These are phyloP conservation scores for Notarius lentiginosus DNA, from an alignment of 2,113 vertebrate genomes.

Conservation along the genomic window DNA sequence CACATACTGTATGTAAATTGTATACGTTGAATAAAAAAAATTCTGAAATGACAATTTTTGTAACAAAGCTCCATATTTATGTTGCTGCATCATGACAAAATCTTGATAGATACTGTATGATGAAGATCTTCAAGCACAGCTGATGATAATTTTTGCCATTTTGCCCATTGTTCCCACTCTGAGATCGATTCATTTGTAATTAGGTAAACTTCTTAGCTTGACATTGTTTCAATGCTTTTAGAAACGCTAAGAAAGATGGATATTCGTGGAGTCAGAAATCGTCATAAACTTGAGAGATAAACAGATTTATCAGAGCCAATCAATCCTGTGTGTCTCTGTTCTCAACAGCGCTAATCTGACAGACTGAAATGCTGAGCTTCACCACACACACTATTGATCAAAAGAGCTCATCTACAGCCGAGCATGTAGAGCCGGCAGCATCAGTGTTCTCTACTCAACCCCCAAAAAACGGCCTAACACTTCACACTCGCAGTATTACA, in stretches of 20 bases:
- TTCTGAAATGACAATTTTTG: not conserved
- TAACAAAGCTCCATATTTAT: not conserved
- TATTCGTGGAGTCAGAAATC: not conserved
- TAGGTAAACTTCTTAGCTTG: not conserved
- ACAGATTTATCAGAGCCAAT: conserved; percentile 28
- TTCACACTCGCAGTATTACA: conserved; percentile 6
- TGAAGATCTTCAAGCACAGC: not conserved
- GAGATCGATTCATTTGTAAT: not conserved
- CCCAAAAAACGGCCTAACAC: not conserved
- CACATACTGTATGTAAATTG: not conserved
- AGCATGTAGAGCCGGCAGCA: conserved; percentile 17
- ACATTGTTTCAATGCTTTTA: not conserved
- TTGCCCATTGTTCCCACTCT: not conserved
- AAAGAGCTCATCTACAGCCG: conserved; percentile 11
- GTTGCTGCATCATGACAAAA: not conserved
- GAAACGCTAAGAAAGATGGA: too few relatives aligned
- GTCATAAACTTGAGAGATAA: not conserved
- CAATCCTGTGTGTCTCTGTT: conserved; percentile 10
- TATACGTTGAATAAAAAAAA: not conserved
- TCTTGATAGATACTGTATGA: not conserved
- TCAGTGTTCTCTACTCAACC: not conserved
- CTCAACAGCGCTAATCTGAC: conserved; percentile 11
- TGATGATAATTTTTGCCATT: not conserved
- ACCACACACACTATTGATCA: conserved; percentile 42
- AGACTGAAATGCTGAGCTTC: conserved; percentile 12